Conservation (phyloP, 2,797 vertebrate species). For the Acanthornis magna region DNA sequence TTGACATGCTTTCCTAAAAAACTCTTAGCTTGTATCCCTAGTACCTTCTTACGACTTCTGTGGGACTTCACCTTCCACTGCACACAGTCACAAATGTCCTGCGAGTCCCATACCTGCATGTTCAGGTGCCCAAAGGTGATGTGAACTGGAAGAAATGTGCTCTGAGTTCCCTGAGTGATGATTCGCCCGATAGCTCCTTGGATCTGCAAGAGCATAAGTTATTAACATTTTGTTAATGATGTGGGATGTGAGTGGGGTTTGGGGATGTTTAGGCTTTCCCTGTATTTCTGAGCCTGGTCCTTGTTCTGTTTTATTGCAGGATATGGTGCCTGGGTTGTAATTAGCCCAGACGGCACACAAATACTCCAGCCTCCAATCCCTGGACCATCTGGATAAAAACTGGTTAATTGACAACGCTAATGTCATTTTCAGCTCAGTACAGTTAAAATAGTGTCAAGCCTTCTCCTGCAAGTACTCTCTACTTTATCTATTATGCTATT, state of each 20-base stretch:
- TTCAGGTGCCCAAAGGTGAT: background rate
- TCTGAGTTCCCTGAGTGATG: background rate
- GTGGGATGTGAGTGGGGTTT: background rate
- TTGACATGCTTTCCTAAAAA: background rate
- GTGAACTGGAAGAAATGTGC: background rate
- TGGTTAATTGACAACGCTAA: constrained; percentile 46
- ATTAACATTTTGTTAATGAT: background rate
- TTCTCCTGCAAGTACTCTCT: constrained; percentile 29
- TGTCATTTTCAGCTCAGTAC: constrained; percentile 33
- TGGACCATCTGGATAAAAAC: constrained; percentile 56
- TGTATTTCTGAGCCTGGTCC: background rate
- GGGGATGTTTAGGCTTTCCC: background rate
- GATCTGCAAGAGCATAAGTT: background rate
- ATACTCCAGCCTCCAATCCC: constrained; percentile 10
- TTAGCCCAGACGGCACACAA: background rate
- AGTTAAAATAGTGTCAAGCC: background rate
- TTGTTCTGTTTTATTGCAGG: background rate
- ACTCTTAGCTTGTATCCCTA: background rate
- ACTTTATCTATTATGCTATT: constrained; percentile 6
- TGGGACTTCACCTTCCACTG: background rate
- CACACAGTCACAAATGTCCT: fast-evolving
- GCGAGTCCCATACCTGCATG: background rate
- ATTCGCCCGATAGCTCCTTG: background rate
- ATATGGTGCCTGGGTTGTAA: background rate
- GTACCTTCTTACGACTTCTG: background rate